A percentile compares a stretch with the other conserved stretches of the same genome.
Conservation (phyloP, 2,113 vertebrate genomes). For the Poecile atricapillus region DNA sequence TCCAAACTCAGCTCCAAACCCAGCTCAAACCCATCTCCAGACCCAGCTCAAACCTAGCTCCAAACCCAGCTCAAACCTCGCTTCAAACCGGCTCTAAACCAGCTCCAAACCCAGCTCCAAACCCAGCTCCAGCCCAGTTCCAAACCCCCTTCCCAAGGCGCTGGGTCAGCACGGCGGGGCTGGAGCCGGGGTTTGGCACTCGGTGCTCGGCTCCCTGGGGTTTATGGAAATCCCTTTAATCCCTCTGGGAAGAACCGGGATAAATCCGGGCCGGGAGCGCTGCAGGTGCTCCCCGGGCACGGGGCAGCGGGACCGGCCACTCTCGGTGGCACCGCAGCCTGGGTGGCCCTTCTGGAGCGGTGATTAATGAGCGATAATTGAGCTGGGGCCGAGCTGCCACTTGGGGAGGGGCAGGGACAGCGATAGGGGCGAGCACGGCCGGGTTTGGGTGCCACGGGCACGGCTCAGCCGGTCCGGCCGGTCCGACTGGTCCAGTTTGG, state of each 20-base stretch:
- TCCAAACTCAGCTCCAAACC: not conserved
- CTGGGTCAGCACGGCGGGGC: not conserved
- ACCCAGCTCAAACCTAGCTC: no score
- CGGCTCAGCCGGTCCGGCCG: not conserved
- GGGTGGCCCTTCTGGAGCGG: slow-evolving; percentile 30
- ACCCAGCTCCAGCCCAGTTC: not conserved
- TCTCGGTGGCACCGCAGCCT: not conserved
- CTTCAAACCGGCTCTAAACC: rapidly evolving
- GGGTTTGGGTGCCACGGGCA: not conserved
- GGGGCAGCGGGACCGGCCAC: not conserved
- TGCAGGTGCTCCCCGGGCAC: not conserved
- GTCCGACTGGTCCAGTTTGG: not conserved
- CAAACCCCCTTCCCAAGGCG: rapidly evolving
- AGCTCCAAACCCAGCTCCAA: not conserved
- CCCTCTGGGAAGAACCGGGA: not conserved
- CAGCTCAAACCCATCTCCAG: not conserved
- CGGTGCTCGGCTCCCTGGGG: rapidly evolving
- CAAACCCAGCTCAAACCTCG: rapidly evolving
- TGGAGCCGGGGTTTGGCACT: not conserved
- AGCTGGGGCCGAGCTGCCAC: not conserved
- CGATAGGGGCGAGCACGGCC: not conserved
- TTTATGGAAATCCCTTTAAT: not conserved
- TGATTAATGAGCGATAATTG: not conserved
- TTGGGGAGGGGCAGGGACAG: not conserved
- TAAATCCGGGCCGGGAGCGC: rapidly evolving